Conservation (phyloP, 1,140 invertebrate genomes). For the Trichonephila clavipes region DNA sequence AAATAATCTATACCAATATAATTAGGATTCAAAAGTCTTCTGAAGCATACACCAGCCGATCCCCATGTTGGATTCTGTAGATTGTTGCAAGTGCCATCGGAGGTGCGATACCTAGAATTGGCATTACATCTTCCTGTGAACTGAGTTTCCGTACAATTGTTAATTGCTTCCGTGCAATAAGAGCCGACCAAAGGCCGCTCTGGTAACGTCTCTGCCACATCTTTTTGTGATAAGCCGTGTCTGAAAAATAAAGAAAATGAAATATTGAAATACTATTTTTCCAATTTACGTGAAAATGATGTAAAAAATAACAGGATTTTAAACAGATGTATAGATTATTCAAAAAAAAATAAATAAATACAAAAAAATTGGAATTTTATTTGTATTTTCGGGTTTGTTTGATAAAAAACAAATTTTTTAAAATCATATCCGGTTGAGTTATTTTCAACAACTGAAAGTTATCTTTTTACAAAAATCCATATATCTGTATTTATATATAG, state of each 20-base stretch:
- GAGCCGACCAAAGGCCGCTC: not conserved
- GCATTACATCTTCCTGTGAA: constrained; percentile 81
- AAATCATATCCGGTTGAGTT: no score
- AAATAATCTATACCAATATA: not conserved
- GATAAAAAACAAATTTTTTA: no score
- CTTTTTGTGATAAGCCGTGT: not conserved
- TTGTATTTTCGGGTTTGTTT: no score
- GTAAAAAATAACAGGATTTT: not conserved
- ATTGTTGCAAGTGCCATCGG: constrained; percentile 96
- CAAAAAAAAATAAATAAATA: no score
- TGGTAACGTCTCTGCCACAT: not conserved
- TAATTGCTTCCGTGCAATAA: not conserved
- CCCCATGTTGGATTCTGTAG: constrained; percentile 94
- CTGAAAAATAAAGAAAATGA: not conserved
- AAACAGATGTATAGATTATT: no score
- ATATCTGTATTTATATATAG: no score
- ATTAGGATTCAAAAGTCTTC: constrained; percentile 77
- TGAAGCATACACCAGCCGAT: constrained; percentile 87
- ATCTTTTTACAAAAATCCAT: no score
- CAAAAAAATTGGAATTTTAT: no score
- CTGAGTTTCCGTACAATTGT: not conserved
- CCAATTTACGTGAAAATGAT: not conserved
- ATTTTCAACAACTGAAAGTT: no score
- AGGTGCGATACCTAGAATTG: constrained; percentile 83
- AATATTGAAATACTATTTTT: no score